Percentiles rank a stretch among this genome's conserved stretches.
Conservation (phyloP, 2,797 vertebrate species). For the Rhabdomys pumilio region DNA sequence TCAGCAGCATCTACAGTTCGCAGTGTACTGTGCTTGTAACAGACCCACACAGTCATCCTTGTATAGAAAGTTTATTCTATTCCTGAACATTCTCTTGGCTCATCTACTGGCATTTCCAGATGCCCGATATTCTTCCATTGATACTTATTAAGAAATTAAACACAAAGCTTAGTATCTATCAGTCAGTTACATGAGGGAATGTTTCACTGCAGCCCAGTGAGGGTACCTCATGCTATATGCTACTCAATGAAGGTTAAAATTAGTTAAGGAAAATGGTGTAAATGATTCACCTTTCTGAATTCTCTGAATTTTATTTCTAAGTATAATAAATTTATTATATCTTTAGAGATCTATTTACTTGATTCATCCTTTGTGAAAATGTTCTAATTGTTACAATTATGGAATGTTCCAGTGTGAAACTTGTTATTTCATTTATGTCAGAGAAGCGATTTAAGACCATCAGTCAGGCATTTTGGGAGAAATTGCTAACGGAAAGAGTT, state of each 20-base stretch:
- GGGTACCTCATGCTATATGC: not conserved
- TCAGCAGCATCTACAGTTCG: not conserved
- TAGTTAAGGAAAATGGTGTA: not conserved
- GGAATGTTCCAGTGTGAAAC: not conserved
- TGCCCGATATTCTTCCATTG: not conserved
- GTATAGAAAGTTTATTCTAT: not conserved
- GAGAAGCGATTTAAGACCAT: constrained; percentile 16
- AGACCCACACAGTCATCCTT: constrained; percentile 14
- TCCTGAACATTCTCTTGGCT: not conserved
- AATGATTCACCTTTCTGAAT: not conserved
- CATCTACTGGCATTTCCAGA: not conserved
- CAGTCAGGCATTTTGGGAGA: not conserved
- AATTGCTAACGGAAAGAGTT: not conserved
- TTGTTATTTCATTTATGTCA: not conserved
- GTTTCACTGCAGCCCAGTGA: not conserved
- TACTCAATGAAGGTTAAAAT: not conserved
- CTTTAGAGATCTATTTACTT: constrained; percentile 11
- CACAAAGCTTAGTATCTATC: not conserved
- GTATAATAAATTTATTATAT: not conserved
- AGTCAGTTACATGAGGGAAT: not conserved
- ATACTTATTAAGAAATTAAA: constrained; percentile 17
- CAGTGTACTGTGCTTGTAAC: not conserved
- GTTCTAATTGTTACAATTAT: not conserved
- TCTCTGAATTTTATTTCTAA: constrained; percentile 55
- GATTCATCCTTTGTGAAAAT: constrained; percentile 6